Percentiles rank a stretch among this genome's conserved stretches.
These are phyloP conservation scores for Oryzias dopingdopingensis DNA, from an alignment of 2,797 vertebrate species.

Conservation along the genomic window DNA sequence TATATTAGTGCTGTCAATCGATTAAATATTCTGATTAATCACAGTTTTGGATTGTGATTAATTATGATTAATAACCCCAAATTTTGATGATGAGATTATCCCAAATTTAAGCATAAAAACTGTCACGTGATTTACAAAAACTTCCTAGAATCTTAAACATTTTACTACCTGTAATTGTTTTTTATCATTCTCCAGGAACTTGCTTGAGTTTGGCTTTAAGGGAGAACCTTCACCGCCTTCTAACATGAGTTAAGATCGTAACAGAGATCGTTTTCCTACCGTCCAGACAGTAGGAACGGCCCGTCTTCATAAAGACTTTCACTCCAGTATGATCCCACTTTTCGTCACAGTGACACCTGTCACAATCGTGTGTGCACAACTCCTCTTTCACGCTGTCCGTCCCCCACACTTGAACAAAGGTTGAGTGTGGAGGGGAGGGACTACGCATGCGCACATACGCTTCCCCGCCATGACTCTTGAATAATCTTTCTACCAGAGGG, in stretches of 20 bases:
- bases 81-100: too few relatives aligned
- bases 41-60: too few relatives aligned
- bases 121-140: too few relatives aligned
- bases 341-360: constrained; percentile 43
- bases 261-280: constrained; percentile 55
- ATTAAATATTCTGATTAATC: too few relatives aligned
- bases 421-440: constrained; percentile 19
- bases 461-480: constrained; percentile 9
- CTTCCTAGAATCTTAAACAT: too few relatives aligned
- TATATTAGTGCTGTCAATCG: too few relatives aligned
- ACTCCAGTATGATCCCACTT: constrained; percentile 28
- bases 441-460: constrained; percentile 48
- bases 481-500: constrained; percentile 21
- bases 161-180: too few relatives aligned
- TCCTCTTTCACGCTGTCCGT: constrained; percentile 10
- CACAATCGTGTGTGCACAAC: constrained; percentile 1
- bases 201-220: too few relatives aligned
- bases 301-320: constrained; percentile 16
- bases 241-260: background rate
- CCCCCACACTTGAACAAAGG: background rate
- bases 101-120: too few relatives aligned
- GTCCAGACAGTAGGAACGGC: constrained; percentile 12
- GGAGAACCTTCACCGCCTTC: background rate
- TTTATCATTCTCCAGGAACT: too few relatives aligned
- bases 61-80: too few relatives aligned